Base-by-base conservation (phyloP, 2,113 vertebrate species). In the Thomomys bottae region DNA sequence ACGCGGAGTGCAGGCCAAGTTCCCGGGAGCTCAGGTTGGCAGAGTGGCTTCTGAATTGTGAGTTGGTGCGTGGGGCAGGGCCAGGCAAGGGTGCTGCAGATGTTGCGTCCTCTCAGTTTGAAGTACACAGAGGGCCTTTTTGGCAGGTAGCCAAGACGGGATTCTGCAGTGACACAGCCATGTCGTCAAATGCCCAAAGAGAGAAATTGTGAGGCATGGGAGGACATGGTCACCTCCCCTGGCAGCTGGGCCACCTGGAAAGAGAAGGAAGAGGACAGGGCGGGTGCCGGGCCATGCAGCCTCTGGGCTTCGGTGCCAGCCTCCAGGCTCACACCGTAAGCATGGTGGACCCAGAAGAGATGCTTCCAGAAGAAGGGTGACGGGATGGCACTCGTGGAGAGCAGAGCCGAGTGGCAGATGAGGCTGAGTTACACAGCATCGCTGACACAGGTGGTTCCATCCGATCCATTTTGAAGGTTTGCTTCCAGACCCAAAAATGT, bases 191-290 rank as follows among this genome's bases (percentile, higher is more conserved):
- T 30, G 26, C 63, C 38, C 17, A 8, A 71, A 30, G 14, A 11
- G 17, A 79, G 77, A 36, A 40, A 21, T 38, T 10, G 20, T 30
- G 4, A 3, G 15, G 28, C 0, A 5, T 36, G 6, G 3, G 34
- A 49, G 42, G 38, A 24, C 36, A 38, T 1, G 54, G 54, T 20
- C 9, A 38, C 15, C 3, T 10, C 11, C 15, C 80, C 30, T 21
- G 49, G 12, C 11, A 63, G 36, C 63, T 6, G 54, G 67, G 36
- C 70, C 32, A 38, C 24, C 45, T 8, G 8, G 42, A 12, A 26
- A 57, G 12, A 11, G 9, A 24, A 36, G 7, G 3, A 32, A 3
- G 14, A 14, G 17, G 8, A 38, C 8, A 2, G 0, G 1, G 30
- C 9, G 8, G 73, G 59, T 57, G 2, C 75, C 32, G 30, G 42